A percentile compares a stretch with the other conserved stretches of the same genome.
Evolutionary conservation across 2,113 vertebrate species (phyloP).

Genomic region (Protobothrops flavoviridis): DNA sequence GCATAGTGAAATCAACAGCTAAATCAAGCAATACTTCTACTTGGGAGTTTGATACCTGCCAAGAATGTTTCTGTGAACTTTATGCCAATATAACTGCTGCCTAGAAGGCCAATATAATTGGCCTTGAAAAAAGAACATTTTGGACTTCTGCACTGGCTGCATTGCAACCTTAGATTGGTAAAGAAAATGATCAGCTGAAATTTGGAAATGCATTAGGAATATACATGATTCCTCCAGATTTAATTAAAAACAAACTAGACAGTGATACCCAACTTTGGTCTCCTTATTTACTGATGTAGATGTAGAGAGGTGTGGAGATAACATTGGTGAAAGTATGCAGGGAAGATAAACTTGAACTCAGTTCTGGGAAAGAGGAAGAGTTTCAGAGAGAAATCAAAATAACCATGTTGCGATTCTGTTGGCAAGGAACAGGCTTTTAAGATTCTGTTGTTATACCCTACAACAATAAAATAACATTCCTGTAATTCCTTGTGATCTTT

Average conservation of each 20-base stretch:
- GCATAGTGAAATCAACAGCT: background rate
- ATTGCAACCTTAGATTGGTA: background rate
- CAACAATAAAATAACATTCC: background rate
- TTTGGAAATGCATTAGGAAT: background rate
- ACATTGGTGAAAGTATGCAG: background rate
- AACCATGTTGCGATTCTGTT: background rate
- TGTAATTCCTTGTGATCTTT: background rate
- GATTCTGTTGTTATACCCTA: background rate
- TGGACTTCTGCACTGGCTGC: background rate
- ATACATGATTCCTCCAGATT: background rate
- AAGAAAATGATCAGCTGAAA: background rate
- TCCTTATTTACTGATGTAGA: background rate
- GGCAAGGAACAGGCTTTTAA: background rate
- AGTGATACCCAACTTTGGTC: background rate
- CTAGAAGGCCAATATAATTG: background rate
- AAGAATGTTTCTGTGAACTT: background rate
- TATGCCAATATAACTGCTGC: background rate
- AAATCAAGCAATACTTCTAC: background rate
- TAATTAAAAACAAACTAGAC: background rate
- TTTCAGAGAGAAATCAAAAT: background rate
- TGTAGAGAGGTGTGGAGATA: background rate
- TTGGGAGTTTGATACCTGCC: background rate
- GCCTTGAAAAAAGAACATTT: background rate
- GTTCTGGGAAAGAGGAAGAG: background rate
- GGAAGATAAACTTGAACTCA: background rate